Percentiles rank a stretch among this genome's conserved stretches.
Conservation (phyloP, 2,797 vertebrate genomes). For the Ctenopoma multispine region DNA sequence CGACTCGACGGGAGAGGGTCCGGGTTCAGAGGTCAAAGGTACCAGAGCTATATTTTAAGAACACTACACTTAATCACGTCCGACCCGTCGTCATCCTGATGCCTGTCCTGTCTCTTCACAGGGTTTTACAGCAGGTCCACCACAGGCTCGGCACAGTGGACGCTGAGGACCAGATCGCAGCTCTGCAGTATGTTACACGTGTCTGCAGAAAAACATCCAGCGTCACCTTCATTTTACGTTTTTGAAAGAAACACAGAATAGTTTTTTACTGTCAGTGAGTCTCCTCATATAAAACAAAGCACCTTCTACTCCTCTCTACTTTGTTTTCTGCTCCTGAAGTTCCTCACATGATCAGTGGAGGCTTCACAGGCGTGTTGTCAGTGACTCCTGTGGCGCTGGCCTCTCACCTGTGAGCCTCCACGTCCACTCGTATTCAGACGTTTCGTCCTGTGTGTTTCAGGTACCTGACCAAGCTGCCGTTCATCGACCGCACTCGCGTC, state of each 20-base stretch:
- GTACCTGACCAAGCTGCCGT: slow-evolving; percentile 78
- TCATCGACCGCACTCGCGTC: slow-evolving; percentile 80
- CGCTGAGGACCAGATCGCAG: slow-evolving; percentile 92
- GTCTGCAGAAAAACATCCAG: background rate
- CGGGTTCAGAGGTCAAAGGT: slow-evolving; percentile 92
- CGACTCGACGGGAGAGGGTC: slow-evolving; percentile 93
- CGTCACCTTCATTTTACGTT: background rate
- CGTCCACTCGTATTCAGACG: too few species aligned
- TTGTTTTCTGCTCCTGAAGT: too few species aligned
- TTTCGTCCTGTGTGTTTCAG: slow-evolving; percentile 63
- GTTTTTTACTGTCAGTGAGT: too few species aligned
- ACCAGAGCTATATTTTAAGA: background rate
- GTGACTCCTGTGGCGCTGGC: background rate
- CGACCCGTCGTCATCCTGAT: too few species aligned
- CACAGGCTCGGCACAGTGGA: slow-evolving; percentile 89
- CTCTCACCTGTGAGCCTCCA: too few species aligned
- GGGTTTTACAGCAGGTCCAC: slow-evolving; percentile 90
- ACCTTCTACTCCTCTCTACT: too few species aligned
- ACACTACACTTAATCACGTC: too few species aligned
- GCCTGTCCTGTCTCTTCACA: slow-evolving; percentile 13
- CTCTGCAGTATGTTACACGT: slow-evolving; percentile 87
- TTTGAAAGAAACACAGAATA: too few species aligned
- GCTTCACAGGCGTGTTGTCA: background rate
- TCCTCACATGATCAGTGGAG: too few species aligned
- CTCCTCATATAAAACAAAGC: too few species aligned